Conservation (phyloP, 2,888 invertebrate species). For the Gastrophysa polygoni region DNA sequence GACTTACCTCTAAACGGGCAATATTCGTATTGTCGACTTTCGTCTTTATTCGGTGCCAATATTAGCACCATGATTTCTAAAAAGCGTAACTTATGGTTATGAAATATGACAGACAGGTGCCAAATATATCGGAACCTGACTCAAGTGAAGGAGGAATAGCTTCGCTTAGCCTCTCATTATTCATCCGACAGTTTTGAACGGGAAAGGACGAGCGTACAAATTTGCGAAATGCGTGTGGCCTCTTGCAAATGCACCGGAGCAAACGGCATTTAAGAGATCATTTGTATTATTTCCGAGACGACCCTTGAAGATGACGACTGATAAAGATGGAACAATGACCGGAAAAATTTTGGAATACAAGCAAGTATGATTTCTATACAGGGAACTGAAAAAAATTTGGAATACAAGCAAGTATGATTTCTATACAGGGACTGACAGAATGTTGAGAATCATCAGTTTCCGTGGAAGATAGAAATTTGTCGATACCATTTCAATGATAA, state of each 20-base stretch:
- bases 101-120: slow-evolving; percentile 9
- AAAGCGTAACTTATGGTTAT: neutral
- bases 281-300: neutral
- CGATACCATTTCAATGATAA: too few species aligned
- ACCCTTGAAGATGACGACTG: neutral
- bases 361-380: neutral
- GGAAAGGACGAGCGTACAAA: slow-evolving; percentile 11
- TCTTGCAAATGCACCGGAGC: slow-evolving; percentile 3
- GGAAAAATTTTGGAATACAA: neutral
- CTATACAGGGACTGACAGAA: too few species aligned
- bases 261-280: slow-evolving; percentile 7
- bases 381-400: neutral
- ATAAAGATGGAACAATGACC: neutral
- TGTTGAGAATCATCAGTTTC: too few species aligned
- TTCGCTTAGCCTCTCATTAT: slow-evolving; percentile 20
- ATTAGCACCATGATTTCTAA: neutral
- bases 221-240: slow-evolving; percentile 29
- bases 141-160: neutral
- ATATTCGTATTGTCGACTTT: too few species aligned
- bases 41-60: neutral
- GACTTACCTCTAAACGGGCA: too few species aligned
- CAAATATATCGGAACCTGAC: slow-evolving; percentile 10
- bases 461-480: too few species aligned
- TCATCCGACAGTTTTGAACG: slow-evolving; percentile 20
- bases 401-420: too few species aligned